Percentiles rank a stretch among this genome's conserved stretches.
Conservation (phyloP, 2,113 vertebrate genomes). For the Gulo gulo region DNA sequence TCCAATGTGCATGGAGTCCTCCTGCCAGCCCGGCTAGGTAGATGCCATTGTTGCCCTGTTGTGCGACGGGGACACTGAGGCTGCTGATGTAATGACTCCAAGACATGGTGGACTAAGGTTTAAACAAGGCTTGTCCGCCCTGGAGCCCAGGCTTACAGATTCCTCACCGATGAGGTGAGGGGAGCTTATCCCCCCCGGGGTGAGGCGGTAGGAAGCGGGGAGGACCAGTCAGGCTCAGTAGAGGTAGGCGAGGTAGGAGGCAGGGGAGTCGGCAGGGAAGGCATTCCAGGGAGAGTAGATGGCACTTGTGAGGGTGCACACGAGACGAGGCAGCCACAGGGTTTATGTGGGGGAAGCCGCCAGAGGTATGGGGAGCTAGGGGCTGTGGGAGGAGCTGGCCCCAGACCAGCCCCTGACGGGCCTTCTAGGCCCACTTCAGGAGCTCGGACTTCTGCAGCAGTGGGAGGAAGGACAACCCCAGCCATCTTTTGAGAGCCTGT, state of each 20-base stretch:
- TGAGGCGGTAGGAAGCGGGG: accelerated
- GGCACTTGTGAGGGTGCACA: not conserved
- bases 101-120: not conserved
- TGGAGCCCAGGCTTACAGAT: not conserved
- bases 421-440: accelerated
- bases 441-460: not conserved
- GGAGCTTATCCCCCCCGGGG: accelerated
- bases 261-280: not conserved
- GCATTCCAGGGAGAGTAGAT: accelerated
- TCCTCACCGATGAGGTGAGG: not conserved
- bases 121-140: not conserved
- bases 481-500: not conserved
- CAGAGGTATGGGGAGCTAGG: not conserved
- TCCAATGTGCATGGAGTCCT: accelerated
- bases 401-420: not conserved
- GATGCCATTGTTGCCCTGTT: accelerated
- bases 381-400: too few relatives aligned
- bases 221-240: not conserved
- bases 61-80: not conserved
- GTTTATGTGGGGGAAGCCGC: accelerated
- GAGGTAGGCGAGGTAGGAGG: not conserved
- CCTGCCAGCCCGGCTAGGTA: accelerated
- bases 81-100: not conserved
- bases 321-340: not conserved
- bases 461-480: accelerated